These are phyloP conservation scores for Melieria crassipennis DNA, from an alignment of 2,888 invertebrate genomes.

Conservation along the genomic window DNA sequence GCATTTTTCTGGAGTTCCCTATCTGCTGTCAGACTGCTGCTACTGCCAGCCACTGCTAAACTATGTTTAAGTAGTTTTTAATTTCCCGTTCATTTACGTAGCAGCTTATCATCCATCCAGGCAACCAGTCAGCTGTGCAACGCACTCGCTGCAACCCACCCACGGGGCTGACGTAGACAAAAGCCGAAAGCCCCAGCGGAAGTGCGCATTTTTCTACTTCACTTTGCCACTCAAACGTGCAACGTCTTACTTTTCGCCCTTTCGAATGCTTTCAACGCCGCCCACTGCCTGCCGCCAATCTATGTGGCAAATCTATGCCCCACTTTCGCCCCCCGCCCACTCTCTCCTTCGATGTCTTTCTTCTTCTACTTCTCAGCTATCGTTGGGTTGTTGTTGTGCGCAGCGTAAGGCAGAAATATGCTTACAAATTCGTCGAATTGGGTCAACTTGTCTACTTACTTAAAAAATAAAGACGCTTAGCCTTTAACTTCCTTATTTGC, in stretches of 20 bases:
- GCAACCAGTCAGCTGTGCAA: conserved; percentile 16
- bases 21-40: too few relatives aligned
- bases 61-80: conserved; percentile 32
- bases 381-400: background rate
- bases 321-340: conserved; percentile 12
- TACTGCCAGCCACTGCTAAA: background rate
- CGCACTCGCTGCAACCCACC: background rate
- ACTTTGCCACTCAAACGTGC: conserved; percentile 23
- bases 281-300: conserved; percentile 17
- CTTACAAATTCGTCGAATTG: conserved; percentile 20
- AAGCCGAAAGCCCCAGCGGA: conserved; percentile 17
- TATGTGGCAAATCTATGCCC: conserved; percentile 32
- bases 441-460: conserved; percentile 35
- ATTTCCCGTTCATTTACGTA: conserved; percentile 29
- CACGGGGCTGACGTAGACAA: background rate
- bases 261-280: background rate
- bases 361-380: conserved; percentile 11
- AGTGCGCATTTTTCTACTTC: conserved; percentile 22
- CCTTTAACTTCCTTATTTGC: conserved; percentile 30
- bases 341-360: conserved; percentile 3
- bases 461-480: conserved; percentile 33
- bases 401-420: background rate
- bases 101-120: conserved; percentile 28
- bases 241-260: conserved; percentile 21
- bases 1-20: too few relatives aligned